Evolutionary conservation across 2,888 invertebrate species (phyloP), one percentile per base, ranked within the genome.

Genomic region (Erannis defoliaria): DNA sequence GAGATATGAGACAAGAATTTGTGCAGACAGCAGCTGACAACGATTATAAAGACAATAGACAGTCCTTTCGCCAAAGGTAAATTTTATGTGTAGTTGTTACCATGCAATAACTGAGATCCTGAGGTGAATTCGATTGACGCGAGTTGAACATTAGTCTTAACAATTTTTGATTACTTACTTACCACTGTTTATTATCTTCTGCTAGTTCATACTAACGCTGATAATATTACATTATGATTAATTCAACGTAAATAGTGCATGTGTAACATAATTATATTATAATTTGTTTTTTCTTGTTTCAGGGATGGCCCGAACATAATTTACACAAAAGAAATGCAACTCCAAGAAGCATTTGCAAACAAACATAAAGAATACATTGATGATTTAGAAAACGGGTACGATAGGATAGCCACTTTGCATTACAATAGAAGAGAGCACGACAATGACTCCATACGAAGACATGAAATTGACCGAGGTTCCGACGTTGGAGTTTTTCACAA

Each of bases 401-500:
- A 93, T 53, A 88, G 93, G 73, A 93, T 93, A 29, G 93, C 93
- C 37, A 93, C 93, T 14, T 79, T 93, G 61, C 90, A 93, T 73
- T 87, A 91, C 67, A 85, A 88, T 67, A 81, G 77, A 71, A 88
- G 86, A 74, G 95, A 95, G 59, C 92, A 94, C 18, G 96, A 96
- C 69, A 94, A 95, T 51, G 97, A 97, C 76, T 97, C 96, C 0
- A 93, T 97, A 74, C 90, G 95, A 66, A 93, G 96, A 58, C 96
- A 97, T 76, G 97, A 97, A 88, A 94, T 96, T 61, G 97, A 97
- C 70, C 93, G 96, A 40, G 96, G 96, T 5, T 96, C 96, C 16
- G 97, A 97, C 68, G 86, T 82, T 70, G 89, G 85, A 64, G 90
- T 94, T 62, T 93, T 93, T 68, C 78, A 84, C 74, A 89, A 93